These are phyloP conservation scores for Tanypteryx hageni DNA, from an alignment of 2,888 invertebrate genomes.

Conservation along the genomic window DNA sequence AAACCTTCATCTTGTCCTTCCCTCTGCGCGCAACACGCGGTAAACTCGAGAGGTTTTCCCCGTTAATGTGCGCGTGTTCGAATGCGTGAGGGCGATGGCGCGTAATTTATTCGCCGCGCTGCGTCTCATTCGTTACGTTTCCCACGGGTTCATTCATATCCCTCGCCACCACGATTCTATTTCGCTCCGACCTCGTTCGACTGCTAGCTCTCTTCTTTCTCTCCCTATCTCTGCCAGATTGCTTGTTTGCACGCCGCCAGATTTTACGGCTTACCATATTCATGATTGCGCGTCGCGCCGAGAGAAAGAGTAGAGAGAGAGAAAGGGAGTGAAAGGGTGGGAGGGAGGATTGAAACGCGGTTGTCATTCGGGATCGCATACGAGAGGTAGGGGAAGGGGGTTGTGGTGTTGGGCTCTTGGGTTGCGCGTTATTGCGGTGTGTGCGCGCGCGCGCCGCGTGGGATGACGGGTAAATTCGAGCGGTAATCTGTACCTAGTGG, in stretches of 20 bases:
- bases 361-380: neutral
- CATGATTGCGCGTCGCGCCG: constrained; percentile 8
- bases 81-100: neutral
- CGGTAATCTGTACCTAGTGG: neutral
- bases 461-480: neutral
- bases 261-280: constrained; percentile 32
- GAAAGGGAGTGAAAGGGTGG: neutral
- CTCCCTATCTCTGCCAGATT: neutral
- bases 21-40: neutral
- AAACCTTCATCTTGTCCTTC: neutral
- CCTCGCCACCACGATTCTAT: neutral
- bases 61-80: neutral
- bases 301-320: neutral
- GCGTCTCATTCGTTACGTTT: constrained; percentile 24
- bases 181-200: neutral
- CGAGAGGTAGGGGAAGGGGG: neutral
- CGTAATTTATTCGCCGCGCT: neutral
- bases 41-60: neutral
- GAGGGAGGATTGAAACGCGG: neutral
- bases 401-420: neutral
- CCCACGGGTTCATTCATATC: constrained; percentile 25
- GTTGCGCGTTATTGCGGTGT: neutral
- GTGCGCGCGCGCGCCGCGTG: neutral
- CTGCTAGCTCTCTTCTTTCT: too few relatives aligned
- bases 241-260: constrained; percentile 30